phyloP scores from a whole-genome alignment of 2,797 vertebrate genomes.

The Peromyscus eremicus region DNA sequence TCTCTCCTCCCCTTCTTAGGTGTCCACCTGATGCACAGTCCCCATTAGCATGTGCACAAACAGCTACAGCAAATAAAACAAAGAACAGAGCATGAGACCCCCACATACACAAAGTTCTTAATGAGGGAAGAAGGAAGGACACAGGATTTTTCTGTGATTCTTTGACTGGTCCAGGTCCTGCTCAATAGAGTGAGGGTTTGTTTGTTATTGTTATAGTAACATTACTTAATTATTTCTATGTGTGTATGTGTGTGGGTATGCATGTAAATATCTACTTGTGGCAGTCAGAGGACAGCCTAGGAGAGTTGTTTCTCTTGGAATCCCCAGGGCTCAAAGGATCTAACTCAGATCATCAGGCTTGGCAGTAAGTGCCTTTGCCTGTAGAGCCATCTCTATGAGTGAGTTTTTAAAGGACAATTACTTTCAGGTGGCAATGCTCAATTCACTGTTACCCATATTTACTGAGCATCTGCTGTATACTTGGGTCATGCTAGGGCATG shows the following conservation, averaged over 20 bases:
- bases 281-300: not conserved
- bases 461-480: not conserved
- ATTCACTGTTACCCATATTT: not conserved
- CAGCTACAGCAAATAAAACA: not conserved
- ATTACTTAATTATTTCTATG: not conserved
- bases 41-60: not conserved
- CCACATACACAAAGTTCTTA: not conserved
- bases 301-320: not conserved
- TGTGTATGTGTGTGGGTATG: not conserved
- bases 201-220: not conserved
- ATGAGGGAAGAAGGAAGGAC: not conserved
- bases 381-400: not conserved
- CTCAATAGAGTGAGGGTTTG: not conserved
- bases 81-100: not conserved
- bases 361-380: not conserved
- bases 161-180: not conserved
- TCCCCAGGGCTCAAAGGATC: too few relatives aligned
- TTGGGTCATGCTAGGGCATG: not conserved
- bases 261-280: not conserved
- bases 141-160: not conserved
- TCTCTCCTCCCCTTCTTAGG: not conserved
- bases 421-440: not conserved
- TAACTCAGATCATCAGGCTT: not conserved
- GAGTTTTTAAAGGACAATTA: conserved; percentile 3
- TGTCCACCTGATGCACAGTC: not conserved